Conservation (phyloP, 1,140 invertebrate species). For the Copidosoma floridanum region DNA sequence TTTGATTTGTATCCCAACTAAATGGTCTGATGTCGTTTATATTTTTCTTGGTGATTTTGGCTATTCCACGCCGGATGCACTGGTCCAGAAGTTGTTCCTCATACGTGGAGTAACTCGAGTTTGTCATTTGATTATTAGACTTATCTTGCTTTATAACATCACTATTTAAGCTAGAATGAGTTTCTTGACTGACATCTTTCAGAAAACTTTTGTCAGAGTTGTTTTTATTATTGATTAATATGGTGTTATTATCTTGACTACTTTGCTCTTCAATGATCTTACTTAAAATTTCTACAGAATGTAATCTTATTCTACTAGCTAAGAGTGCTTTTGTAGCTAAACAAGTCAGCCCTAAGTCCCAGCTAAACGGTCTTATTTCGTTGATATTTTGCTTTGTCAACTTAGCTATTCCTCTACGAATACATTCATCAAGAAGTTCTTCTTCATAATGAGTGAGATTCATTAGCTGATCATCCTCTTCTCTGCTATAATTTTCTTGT, state of each 20-base stretch:
- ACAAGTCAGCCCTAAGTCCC: conserved; percentile 20
- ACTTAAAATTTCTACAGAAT: conserved; percentile 1
- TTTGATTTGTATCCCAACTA: conserved; percentile 22
- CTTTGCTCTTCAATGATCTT: neutral
- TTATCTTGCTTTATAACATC: neutral
- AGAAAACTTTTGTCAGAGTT: too few species aligned
- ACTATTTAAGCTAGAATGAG: neutral
- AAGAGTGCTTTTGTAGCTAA: conserved; percentile 12
- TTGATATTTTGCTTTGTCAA: conserved; percentile 18
- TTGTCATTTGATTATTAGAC: conserved; percentile 3
- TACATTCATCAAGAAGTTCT: conserved; percentile 73
- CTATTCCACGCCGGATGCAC: conserved; percentile 22
- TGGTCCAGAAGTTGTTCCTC: conserved; percentile 24
- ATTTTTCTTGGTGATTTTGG: conserved; percentile 19
- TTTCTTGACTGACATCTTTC: neutral
- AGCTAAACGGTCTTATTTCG: conserved; percentile 23
- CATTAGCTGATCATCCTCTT: conserved; percentile 13
- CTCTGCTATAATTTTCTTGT: neutral
- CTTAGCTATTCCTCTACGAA: conserved; percentile 73
- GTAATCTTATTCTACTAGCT: conserved; percentile 4
- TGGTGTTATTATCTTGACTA: neutral
- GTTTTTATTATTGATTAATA: conserved; percentile 1
- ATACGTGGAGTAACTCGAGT: conserved; percentile 8
- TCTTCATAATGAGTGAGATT: conserved; percentile 61
- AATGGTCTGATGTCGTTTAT: conserved; percentile 23